Base-by-base conservation (phyloP, 92 coral and sea anemone genomes). In the Siderastrea radians region DNA sequence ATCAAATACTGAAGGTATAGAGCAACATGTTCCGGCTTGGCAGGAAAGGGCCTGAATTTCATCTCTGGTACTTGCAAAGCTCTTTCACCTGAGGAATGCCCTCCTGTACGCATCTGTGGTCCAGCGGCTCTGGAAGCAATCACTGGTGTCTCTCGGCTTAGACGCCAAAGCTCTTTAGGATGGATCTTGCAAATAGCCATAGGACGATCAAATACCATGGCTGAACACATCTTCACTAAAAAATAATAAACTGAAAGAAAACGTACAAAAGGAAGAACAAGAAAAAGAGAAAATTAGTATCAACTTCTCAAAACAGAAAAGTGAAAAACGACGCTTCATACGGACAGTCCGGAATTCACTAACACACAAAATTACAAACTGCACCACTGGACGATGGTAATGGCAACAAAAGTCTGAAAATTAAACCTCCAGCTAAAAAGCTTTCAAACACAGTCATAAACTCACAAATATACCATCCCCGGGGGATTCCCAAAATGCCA, bases 1-100 rank as follows among this genome's bases (percentile, higher is more conserved):
- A 86, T 57, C 51, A 90, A 57, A 69, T 77, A 73, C 88, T 91
- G 91, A 57, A 91, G 71, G 76, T 91, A 86, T 67, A 91, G 46
- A 62, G 90, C 93, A 8, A 87, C 76, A 78, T 81, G 74, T 49
- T 71, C n/a, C 63, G 91, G 83, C 50, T 65, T 62, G 55, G 79
- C 88, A 66, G 91, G 91, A 53, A 91, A 83, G 53, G 54, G 74
- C 46, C 61, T 57, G 73, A 87, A 67, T 45, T 86, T 69, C 80
- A 59, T n/a, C 65, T 68, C 44, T 65, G 72, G 78, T 67, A 61
- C 17, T 49, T n/a, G 84, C 74, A 86, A 86, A 86, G 43, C 26
- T 47, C 69, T 86, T 86, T 84, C 89, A 75, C 75, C 89, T 72
- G 77, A 49, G 63, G 82, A 86, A 86, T n/a, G 89, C 63, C 76